Evolutionary conservation across 2,113 vertebrate species (phyloP).

Genomic region (Chloroceryle aenea): DNA sequence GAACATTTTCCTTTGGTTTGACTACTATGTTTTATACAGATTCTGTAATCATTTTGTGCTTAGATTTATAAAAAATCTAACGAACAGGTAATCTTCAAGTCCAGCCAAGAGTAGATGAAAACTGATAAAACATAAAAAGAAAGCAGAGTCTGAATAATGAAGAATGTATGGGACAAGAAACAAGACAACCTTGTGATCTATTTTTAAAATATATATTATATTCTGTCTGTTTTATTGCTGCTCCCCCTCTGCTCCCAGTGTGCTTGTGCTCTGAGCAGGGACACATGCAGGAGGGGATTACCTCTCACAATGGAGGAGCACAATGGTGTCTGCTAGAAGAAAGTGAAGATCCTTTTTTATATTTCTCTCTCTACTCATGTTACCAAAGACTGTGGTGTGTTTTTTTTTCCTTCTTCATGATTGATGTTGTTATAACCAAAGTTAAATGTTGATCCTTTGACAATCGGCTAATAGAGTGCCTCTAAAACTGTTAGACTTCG

Average conservation of each 20-base stretch:
- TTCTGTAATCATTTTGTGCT: neutral
- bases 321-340: neutral
- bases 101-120: neutral
- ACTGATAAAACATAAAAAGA: neutral
- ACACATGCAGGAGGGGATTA: neutral
- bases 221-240: neutral
- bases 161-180: neutral
- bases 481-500: neutral
- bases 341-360: neutral
- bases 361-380: neutral
- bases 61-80: neutral
- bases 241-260: neutral
- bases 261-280: neutral
- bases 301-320: constrained; percentile 18
- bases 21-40: neutral
- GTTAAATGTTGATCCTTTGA: constrained; percentile 35
- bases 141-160: neutral
- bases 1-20: neutral
- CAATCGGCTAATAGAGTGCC: neutral
- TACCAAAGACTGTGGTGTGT: neutral
- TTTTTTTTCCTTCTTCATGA: neutral
- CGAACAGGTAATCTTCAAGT: neutral
- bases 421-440: constrained; percentile 17
- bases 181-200: constrained; percentile 25
- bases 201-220: constrained; percentile 7